These are phyloP conservation scores for Motacilla alba DNA, from an alignment of 2,113 vertebrate genomes.

Conservation along the genomic window DNA sequence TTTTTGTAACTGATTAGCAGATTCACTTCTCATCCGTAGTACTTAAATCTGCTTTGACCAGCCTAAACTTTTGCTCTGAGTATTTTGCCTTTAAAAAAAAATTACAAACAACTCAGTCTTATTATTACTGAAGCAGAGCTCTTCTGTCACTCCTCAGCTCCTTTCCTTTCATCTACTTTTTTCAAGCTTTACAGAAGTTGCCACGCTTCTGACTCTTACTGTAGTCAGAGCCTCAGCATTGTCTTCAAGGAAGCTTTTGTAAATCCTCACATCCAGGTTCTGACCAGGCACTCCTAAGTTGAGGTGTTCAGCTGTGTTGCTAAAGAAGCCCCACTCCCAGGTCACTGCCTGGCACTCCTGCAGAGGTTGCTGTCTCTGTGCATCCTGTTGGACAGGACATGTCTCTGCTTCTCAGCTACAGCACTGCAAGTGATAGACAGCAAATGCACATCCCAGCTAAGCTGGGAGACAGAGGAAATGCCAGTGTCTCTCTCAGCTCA, in stretches of 20 bases:
- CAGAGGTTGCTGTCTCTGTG: not conserved
- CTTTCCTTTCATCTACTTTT: not conserved
- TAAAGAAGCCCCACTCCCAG: not conserved
- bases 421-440: not conserved
- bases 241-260: not conserved
- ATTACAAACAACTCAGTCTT: not conserved
- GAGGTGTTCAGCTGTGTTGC: not conserved
- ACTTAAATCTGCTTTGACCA: not conserved
- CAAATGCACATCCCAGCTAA: not conserved
- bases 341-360: not conserved
- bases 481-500: not conserved
- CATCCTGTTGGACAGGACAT: not conserved
- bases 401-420: not conserved
- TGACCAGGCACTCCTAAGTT: not conserved
- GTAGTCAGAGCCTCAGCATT: not conserved
- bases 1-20: not conserved
- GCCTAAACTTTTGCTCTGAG: not conserved
- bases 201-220: not conserved
- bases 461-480: not conserved
- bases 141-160: not conserved
- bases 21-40: not conserved
- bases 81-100: not conserved
- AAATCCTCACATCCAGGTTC: not conserved
- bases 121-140: not conserved
- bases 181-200: not conserved